These are phyloP conservation scores for Amphiura filiformis DNA, from an alignment of 35 echinoderm and acorn worm genomes.

Conservation along the genomic window DNA sequence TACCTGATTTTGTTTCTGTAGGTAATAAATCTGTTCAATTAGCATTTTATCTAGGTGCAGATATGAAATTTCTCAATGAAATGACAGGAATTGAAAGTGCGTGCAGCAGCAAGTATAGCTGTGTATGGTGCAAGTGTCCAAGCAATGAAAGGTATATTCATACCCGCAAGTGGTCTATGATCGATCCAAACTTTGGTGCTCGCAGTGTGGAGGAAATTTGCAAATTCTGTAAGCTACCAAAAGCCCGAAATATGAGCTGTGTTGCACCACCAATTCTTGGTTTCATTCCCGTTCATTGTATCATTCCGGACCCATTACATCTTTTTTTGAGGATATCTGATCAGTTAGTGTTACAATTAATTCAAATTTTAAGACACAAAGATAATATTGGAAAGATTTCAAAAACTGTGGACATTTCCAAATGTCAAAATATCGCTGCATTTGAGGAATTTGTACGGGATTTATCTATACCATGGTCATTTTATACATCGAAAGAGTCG, in stretches of 20 bases:
- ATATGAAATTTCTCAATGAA: slow-evolving; percentile 51
- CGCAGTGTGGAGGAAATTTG: slow-evolving; percentile 10
- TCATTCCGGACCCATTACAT: neutral
- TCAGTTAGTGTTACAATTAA: neutral
- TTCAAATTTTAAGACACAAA: slow-evolving; percentile 8
- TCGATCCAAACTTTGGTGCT: slow-evolving; percentile 23
- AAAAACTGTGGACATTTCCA: neutral
- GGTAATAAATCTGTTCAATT: neutral
- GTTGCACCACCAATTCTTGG: neutral
- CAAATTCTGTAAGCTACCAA: neutral
- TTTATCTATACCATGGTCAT: neutral
- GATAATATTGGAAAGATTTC: slow-evolving; percentile 7
- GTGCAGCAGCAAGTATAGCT: slow-evolving; percentile 41
- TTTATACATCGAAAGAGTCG: neutral
- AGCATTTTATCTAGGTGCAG: slow-evolving; percentile 22
- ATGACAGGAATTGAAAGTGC: slow-evolving; percentile 45
- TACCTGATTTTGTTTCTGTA: neutral
- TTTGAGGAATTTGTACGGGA: neutral
- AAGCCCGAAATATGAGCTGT: slow-evolving; percentile 2
- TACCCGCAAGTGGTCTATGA: slow-evolving; percentile 34
- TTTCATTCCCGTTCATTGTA: slow-evolving; percentile 7
- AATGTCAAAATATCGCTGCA: neutral
- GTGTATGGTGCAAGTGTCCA: slow-evolving; percentile 50
- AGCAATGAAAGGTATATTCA: slow-evolving; percentile 13
- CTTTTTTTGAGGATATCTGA: slow-evolving; percentile 15